Conservation (phyloP, 2,888 invertebrate species). For the Caenorhabditis sp. region DNA sequence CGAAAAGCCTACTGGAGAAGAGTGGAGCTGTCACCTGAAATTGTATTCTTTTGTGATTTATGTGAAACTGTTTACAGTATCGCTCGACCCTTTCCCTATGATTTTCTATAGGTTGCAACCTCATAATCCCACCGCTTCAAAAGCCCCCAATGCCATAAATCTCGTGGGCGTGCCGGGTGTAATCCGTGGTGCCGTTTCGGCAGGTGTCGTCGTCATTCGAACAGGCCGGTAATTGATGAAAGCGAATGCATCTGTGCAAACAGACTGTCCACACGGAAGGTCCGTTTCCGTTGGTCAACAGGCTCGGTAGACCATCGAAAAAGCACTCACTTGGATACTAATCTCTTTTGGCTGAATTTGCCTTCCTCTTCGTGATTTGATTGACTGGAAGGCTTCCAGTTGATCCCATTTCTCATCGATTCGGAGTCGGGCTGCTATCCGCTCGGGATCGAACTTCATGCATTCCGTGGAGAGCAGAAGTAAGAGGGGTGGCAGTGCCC, state of each 20-base stretch:
- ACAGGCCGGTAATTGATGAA: conserved; percentile 37
- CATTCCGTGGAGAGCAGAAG: conserved; percentile 34
- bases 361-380: conserved; percentile 60
- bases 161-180: no score
- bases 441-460: conserved; percentile 74
- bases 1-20: conserved; percentile 78
- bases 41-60: no score
- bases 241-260: conserved; percentile 38
- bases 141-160: background rate
- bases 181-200: conserved; percentile 3
- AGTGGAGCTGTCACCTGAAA: conserved; percentile 79
- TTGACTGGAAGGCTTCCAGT: conserved; percentile 58
- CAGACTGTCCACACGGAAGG: conserved; percentile 16
- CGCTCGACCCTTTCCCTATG: no score
- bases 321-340: conserved; percentile 71
- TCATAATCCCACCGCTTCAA: no score
- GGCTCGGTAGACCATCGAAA: background rate
- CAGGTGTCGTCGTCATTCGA: conserved; percentile 35
- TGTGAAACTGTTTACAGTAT: no score
- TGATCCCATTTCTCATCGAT: conserved; percentile 67
- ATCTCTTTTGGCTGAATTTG: conserved; percentile 76
- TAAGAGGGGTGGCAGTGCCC: conserved; percentile 32
- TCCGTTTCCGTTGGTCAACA: conserved; percentile 35
- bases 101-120: no score
- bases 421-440: conserved; percentile 72